phyloP scores from a whole-genome alignment of 2,888 invertebrate genomes.

The Eurois occulta region DNA sequence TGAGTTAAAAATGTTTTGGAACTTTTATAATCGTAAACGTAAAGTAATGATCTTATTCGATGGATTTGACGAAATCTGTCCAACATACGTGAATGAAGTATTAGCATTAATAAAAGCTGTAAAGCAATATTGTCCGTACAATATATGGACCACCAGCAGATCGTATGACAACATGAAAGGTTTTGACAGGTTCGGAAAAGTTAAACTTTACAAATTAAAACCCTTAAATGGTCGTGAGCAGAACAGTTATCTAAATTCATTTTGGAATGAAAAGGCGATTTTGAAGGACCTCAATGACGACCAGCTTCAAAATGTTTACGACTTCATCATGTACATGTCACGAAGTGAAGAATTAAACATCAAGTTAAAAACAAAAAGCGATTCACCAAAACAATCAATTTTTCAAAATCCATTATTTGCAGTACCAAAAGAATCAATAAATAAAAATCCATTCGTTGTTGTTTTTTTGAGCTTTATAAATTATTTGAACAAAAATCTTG shows the following conservation, averaged over 20 bases:
- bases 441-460: neutral
- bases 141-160: slow-evolving; percentile 59
- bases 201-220: neutral
- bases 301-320: neutral
- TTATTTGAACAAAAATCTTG: neutral
- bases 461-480: slow-evolving; percentile 4
- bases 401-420: too few relatives aligned
- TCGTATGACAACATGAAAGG: slow-evolving; percentile 8
- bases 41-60: slow-evolving; percentile 56
- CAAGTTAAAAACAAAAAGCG: neutral
- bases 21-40: slow-evolving; percentile 27
- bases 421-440: neutral
- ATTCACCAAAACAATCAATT: too few relatives aligned
- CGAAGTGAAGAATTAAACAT: neutral
- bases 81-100: slow-evolving; percentile 43
- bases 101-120: slow-evolving; percentile 27
- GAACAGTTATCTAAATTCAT: accelerated
- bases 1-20: slow-evolving; percentile 45
- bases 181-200: neutral
- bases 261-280: slow-evolving; percentile 1
- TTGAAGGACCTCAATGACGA: neutral
- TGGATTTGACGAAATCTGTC: slow-evolving; percentile 65
- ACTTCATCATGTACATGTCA: neutral
- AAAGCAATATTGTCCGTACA: neutral
- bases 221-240: neutral